Conservation (phyloP, 2,113 vertebrate species). For the Athene noctua region DNA sequence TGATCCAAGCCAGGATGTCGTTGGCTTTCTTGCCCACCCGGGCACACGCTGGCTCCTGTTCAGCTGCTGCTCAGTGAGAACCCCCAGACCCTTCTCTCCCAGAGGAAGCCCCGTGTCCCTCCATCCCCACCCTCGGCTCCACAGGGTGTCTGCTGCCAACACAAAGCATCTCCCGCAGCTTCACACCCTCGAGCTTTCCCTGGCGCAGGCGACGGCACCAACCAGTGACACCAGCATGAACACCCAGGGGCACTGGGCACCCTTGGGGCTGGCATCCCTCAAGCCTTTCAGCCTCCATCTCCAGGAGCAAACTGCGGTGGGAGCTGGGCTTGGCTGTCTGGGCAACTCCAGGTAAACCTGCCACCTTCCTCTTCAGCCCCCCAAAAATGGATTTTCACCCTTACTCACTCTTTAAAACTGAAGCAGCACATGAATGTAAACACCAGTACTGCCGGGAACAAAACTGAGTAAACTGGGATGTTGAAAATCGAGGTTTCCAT, state of each 20-base stretch:
- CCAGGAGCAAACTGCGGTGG: rapidly evolving
- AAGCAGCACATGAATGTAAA: neutral
- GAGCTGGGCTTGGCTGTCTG: neutral
- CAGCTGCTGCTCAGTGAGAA: too few species aligned
- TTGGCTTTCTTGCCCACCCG: too few species aligned
- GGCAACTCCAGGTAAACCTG: neutral
- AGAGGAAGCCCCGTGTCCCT: neutral
- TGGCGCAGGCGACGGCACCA: neutral
- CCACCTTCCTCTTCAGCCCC: neutral
- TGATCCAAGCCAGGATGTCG: too few species aligned
- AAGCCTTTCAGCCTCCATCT: neutral
- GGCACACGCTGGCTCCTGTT: too few species aligned
- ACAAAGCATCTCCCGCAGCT: neutral
- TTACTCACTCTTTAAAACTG: neutral
- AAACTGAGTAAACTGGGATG: neutral
- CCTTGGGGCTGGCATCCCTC: rapidly evolving
- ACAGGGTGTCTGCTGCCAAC: rapidly evolving
- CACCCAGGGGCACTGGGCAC: neutral
- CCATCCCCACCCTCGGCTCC: neutral
- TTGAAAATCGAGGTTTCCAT: rapidly evolving
- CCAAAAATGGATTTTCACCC: neutral
- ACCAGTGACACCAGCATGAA: neutral
- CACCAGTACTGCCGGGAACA: rapidly evolving
- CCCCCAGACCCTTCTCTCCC: too few species aligned
- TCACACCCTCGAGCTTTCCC: neutral